Percentiles rank a stretch among this genome's conserved stretches.
Evolutionary conservation across 2,888 invertebrate genomes (phyloP).

Genomic region (Belgica antarctica): DNA sequence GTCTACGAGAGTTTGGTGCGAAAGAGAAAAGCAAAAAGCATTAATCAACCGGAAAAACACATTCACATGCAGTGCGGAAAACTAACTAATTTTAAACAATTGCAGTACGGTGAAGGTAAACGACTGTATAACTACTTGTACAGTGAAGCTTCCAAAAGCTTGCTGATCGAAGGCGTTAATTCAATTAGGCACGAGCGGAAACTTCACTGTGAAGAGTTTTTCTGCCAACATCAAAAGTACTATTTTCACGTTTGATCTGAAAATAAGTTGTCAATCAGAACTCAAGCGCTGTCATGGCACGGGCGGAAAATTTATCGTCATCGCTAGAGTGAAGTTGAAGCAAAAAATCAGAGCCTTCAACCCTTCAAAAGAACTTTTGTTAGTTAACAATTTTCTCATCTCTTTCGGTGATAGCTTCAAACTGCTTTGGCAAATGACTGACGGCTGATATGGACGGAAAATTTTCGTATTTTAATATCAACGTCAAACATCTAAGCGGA

Average conservation of each 20-base stretch:
- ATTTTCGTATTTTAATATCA: conserved; percentile 35
- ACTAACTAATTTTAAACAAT: not conserved
- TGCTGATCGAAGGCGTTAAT: conserved; percentile 14
- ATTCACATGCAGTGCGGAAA: conserved; percentile 35
- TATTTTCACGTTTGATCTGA: conserved; percentile 23
- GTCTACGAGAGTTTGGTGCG: not conserved
- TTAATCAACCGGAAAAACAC: conserved; percentile 38
- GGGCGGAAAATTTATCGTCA: not conserved
- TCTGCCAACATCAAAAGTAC: not conserved
- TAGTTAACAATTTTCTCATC: conserved; percentile 37
- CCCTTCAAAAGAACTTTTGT: conserved; percentile 15
- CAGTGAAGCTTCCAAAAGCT: conserved; percentile 17
- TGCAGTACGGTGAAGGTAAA: not conserved
- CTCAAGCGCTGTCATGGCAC: conserved; percentile 11
- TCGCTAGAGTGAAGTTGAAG: not conserved
- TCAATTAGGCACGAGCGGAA: conserved; percentile 10
- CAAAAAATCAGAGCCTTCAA: conserved; percentile 3
- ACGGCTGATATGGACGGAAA: conserved; percentile 21
- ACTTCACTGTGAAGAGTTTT: conserved; percentile 11
- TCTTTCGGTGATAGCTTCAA: conserved; percentile 3
- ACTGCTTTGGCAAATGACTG: not conserved
- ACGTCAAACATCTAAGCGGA: conserved; percentile 32
- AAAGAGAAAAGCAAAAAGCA: conserved; percentile 30
- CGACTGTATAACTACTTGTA: not conserved
- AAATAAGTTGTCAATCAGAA: conserved; percentile 42